These are phyloP conservation scores for Drosophila triauraria DNA, from an alignment of 1,140 invertebrate species.

Conservation along the genomic window DNA sequence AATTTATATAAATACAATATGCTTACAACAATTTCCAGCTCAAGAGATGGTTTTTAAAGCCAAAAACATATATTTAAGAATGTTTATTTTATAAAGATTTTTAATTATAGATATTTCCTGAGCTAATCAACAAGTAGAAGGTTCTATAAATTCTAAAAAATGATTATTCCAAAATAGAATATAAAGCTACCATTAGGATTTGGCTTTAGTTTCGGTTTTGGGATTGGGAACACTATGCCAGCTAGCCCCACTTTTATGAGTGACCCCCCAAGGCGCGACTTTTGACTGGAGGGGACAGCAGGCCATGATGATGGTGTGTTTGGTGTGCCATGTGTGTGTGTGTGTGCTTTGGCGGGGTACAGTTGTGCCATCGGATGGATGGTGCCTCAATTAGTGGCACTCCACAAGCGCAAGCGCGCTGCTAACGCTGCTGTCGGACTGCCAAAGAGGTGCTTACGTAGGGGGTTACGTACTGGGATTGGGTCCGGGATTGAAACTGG, in stretches of 20 bases:
- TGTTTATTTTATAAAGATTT: no score
- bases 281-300: slow-evolving; percentile 14
- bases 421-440: not conserved
- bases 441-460: slow-evolving; percentile 12
- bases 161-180: not conserved
- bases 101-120: not conserved
- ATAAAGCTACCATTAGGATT: not conserved
- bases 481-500: slow-evolving; percentile 7
- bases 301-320: not conserved
- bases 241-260: not conserved
- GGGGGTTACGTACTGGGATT: slow-evolving; percentile 15
- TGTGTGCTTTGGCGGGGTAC: slow-evolving; percentile 40
- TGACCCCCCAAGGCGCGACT: slow-evolving; percentile 18
- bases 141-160: not conserved
- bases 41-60: no score
- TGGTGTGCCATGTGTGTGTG: slow-evolving; percentile 5
- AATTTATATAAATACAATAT: no score
- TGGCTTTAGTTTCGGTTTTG: not conserved
- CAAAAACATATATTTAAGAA: no score
- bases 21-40: no score
- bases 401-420: slow-evolving; percentile 53
- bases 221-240: not conserved
- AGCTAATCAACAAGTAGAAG: not conserved
- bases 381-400: slow-evolving; percentile 79
- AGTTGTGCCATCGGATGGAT: slow-evolving; percentile 65